Evolutionary conservation across 2,113 vertebrate genomes (phyloP), one percentile per base, ranked within the genome.

Genomic region (Antigone vipio): DNA sequence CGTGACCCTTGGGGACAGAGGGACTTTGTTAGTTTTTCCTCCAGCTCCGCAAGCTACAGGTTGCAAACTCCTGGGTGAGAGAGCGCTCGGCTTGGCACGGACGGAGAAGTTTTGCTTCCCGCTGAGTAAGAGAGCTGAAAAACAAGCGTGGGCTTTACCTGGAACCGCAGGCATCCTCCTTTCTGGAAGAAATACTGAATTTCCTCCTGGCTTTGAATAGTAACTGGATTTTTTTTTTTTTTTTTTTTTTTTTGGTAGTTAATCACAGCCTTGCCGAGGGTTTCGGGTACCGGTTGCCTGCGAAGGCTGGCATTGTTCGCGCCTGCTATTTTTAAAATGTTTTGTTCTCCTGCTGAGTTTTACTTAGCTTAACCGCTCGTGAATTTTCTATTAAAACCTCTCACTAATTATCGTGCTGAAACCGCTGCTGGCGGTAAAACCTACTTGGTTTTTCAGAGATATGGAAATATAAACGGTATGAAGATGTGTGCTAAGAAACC

Each of bases 31-130:
- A 4, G 18, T 22, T 38, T 58, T 21, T 15, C 2, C 15, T 14
- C 32, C 3, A 0, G 5, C 52, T 27, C 38, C 0, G 0, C 3
- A 9, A 8, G 75, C 47, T 30, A 26, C 52, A 35, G 53, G 71
- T 40, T 22, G 26, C 5, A 19, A 27, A 76, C 17, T 19, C 72
- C 64, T 1, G 50, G n/a, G 20, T 23, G 11, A 60, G 45, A 60
- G 45, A 69, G 32, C 9, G 0, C 27, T 30, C 40, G 34, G 5
- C 17, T 47, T 12, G 29, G 24, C 34, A 45, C 32, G 35, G 15
- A 12, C 0, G 12, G 32, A 27, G 12, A 45, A 69, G 2, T 12
- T 59, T 44, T 35, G 2, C 15, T 49, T 44, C 73, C 74, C 15
- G 2, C 24, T 21, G 44, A 47, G 17, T 30, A 32, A 56, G 24